Base-by-base conservation (phyloP, 2,797 vertebrate genomes). In the Hippopotamyrus pictus region DNA sequence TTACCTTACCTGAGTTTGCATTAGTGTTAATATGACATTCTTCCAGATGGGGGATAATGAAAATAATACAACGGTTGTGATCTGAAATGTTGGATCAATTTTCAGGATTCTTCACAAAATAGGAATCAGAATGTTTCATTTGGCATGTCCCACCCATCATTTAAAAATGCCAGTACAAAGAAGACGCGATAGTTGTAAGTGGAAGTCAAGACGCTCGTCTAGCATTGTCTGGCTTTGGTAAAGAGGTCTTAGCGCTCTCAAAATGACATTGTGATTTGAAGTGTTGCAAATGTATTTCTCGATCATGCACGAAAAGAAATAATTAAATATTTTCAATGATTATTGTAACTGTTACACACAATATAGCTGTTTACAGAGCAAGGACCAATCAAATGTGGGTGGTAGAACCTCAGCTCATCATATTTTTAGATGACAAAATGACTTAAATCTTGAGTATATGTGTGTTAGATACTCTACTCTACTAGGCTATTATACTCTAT, bases 11-110 rank as follows among this genome's bases (percentile, higher is more conserved):
- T 90, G 92, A 92, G 92, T 92, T 92, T 96, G 95, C 96, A 96
- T 96, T 96, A 95, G 96, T 96, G 96, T 95, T 96, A 96, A 95
- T 94, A 93, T 93, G 91, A 95, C 96, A 97, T 97, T 97, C 96
- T 97, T 97, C 94, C 94, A 96, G 96, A 96, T 95, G 65, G 95
- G 95, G 92, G 95, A 95, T 97, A 97, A 97, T 97, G 96, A 96
- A 94, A 96, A 96, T 96, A 95, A 97, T 94, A 93, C 91, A 88
- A 92, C 92, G 92, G 92, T 92, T 92, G 92, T 92, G 90, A 92
- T 92, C 90, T 90, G 89, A 92, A 91, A 90, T 89, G 90, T 89
- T 91, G 90, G 89, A 90, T 90, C 89, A 90, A 91, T 92, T 92
- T 93, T 90, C 90, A 89, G 85, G 79, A 89, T 91, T 29, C 89